These are phyloP conservation scores for Diadumene lineata DNA, from an alignment of 92 coral and sea anemone genomes.

Conservation along the genomic window DNA sequence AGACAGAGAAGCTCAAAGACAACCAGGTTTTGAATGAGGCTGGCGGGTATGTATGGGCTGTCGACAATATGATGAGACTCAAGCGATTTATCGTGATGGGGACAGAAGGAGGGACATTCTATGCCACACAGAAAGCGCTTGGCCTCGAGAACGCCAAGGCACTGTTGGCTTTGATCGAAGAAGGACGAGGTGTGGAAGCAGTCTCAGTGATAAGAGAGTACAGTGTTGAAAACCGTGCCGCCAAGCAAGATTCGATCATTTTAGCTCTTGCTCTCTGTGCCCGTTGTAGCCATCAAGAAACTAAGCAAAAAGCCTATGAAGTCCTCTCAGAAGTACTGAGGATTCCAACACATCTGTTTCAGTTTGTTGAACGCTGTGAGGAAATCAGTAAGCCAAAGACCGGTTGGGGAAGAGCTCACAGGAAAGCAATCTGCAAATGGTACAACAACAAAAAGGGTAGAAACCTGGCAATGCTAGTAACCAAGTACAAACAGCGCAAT, in stretches of 20 bases:
- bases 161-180: conserved; percentile 58
- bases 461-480: conserved; percentile 69
- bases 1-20: conserved; percentile 41
- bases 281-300: conserved; percentile 59
- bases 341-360: conserved; percentile 89
- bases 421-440: conserved; percentile 96
- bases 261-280: conserved; percentile 82
- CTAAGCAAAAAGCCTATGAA: conserved; percentile 81
- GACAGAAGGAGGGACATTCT: conserved; percentile 81
- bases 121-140: conserved; percentile 51
- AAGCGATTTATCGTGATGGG: conserved; percentile 89
- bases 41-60: conserved; percentile 81
- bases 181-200: conserved; percentile 76
- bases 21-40: conserved; percentile 81
- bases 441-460: conserved; percentile 70
- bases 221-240: conserved; percentile 87
- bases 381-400: conserved; percentile 61
- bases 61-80: conserved; percentile 78
- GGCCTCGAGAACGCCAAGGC: conserved; percentile 78
- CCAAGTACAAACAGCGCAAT: conserved; percentile 91
- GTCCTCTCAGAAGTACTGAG: conserved; percentile 67
- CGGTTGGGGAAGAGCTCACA: conserved; percentile 98
- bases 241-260: conserved; percentile 86
- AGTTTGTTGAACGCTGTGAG: conserved; percentile 79
- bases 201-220: conserved; percentile 64